Evolutionary conservation across 2,888 invertebrate species (phyloP), one percentile per base, ranked within the genome.

Genomic region (Oligia fasciuncula): DNA sequence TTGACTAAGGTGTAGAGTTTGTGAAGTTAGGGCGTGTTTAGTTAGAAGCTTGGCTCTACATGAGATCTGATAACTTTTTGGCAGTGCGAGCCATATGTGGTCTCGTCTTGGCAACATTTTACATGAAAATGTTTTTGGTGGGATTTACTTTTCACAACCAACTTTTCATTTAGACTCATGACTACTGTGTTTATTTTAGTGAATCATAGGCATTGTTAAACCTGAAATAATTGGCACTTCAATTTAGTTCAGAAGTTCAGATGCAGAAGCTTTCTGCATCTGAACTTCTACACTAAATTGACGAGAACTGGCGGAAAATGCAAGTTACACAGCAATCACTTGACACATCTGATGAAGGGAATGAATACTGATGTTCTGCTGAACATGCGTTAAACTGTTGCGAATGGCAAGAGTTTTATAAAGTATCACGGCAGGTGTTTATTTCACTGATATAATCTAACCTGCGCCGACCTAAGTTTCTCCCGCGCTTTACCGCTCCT

Each of bases 381-480:
- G 40, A 14, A n/a, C 40, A 43, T 9, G 63, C 19, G 29, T 62
- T 62, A 63, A 81, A 57, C 80, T 65, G 13, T 51, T 62, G 60
- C 70, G 17, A 69, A 29, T 35, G 51, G n/a, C 23, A 51, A 63
- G 4, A 68, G 23, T 69, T 78, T n/a, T 43, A 35, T 35, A 46
- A 71, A 54, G 14, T 54, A 19, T 46, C 46, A 19, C n/a, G 67
- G 17, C 67, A 62, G 60, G 19, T 62, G 43, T 67, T 75, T 5
- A 46, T 29, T 54, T 75, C 14, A 35, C 51, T 43, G 35, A 68
- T 73, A 23, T 51, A 29, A 83, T 78, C 57, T 73, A 46, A 79
- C 63, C 46, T 51, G 60, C 4, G 57, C 23, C 70, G 71, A 49
- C 6, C 67, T 65, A 62, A 35, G 84, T 74, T 66, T 71, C 71